These are phyloP conservation scores for Drosophila meridiana DNA, from an alignment of 2,888 invertebrate genomes.

Conservation along the genomic window DNA sequence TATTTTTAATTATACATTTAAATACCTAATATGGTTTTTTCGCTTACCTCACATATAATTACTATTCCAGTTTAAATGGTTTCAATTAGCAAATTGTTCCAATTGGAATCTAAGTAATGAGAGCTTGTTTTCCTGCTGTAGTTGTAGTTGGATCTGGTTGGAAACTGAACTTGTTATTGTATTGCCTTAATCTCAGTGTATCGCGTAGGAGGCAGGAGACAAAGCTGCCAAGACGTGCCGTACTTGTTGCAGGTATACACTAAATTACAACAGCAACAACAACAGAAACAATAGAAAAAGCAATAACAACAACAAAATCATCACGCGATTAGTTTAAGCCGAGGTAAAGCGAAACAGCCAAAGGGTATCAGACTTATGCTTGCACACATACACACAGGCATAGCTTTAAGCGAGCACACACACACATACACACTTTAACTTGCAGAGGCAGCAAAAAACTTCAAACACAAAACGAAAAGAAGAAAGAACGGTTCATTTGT, in stretches of 20 bases:
- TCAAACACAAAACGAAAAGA: slow-evolving; percentile 66
- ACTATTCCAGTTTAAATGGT: slow-evolving; percentile 20
- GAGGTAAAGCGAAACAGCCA: slow-evolving; percentile 46
- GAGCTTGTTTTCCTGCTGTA: slow-evolving; percentile 10
- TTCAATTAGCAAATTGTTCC: slow-evolving; percentile 39
- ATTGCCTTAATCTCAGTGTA: slow-evolving; percentile 50
- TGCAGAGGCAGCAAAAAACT: slow-evolving; percentile 63
- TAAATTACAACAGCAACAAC: slow-evolving; percentile 25
- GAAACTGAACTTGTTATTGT: slow-evolving; percentile 63
- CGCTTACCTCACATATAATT: slow-evolving; percentile 25
- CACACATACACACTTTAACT: slow-evolving; percentile 25
- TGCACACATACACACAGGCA: slow-evolving; percentile 20
- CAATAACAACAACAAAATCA: slow-evolving; percentile 31
- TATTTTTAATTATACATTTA: neutral
- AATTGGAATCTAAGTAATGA: slow-evolving; percentile 29
- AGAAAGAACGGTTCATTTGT: slow-evolving; percentile 3
- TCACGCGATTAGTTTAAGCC: slow-evolving; percentile 56
- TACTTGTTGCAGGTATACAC: slow-evolving; percentile 50
- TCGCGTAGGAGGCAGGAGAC: slow-evolving; percentile 46
- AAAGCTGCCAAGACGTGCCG: slow-evolving; percentile 45
- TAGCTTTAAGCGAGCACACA: slow-evolving; percentile 30
- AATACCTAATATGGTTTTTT: neutral
- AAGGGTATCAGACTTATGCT: slow-evolving; percentile 45
- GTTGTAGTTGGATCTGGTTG: slow-evolving; percentile 54
- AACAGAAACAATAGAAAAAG: slow-evolving; percentile 21